A percentile compares a stretch with the other conserved stretches of the same genome.
These are phyloP conservation scores for Paedocypris sp. DNA, from an alignment of 2,113 vertebrate species.

Conservation along the genomic window DNA sequence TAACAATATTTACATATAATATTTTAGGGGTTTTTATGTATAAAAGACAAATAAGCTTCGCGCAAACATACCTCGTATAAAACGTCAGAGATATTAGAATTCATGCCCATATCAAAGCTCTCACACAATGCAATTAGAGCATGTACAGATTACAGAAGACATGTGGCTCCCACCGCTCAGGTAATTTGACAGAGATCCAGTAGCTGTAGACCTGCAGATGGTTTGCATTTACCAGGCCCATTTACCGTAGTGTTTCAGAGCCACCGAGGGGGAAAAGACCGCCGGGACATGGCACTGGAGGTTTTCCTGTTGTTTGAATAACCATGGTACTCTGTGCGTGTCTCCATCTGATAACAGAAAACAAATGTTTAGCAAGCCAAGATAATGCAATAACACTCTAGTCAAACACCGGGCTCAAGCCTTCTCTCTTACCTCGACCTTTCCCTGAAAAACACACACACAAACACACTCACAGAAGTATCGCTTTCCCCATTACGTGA, in stretches of 20 bases:
- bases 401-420: conserved; percentile 9
- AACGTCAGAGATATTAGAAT: too few species aligned
- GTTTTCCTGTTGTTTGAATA: conserved; percentile 34
- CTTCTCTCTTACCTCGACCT: conserved; percentile 38
- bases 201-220: conserved; percentile 65
- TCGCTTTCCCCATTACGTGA: conserved; percentile 50
- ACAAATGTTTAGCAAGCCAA: conserved; percentile 53
- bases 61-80: too few species aligned
- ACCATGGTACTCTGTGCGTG: conserved; percentile 19
- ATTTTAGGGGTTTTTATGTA: too few species aligned
- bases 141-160: conserved; percentile 53
- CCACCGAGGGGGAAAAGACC: neutral
- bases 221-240: conserved; percentile 59
- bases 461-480: conserved; percentile 38
- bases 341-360: conserved; percentile 41
- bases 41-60: too few species aligned
- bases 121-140: conserved; percentile 35
- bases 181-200: conserved; percentile 62
- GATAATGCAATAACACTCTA: conserved; percentile 36
- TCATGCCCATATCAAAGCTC: conserved; percentile 25
- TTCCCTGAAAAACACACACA: conserved; percentile 32
- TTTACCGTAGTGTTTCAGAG: too few species aligned
- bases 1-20: too few species aligned
- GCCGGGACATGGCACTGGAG: neutral
- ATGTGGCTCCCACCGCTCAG: conserved; percentile 53